phyloP scores from a whole-genome alignment of 2,888 invertebrate genomes.

The Pyralis farinalis region DNA sequence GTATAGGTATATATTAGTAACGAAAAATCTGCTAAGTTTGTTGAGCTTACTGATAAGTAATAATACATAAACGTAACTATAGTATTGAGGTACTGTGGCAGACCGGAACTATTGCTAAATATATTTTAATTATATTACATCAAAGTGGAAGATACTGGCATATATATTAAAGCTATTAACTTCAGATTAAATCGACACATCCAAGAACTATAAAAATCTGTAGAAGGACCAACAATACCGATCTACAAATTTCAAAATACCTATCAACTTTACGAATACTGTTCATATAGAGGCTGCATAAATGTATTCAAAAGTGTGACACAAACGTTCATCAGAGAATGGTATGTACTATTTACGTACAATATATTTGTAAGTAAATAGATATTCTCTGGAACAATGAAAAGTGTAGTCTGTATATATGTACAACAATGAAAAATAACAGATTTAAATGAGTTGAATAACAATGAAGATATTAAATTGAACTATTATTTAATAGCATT shows the following conservation, averaged over 20 bases:
- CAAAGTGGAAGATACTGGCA: slow-evolving; percentile 74
- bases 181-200: slow-evolving; percentile 65
- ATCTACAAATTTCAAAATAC: neutral
- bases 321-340: neutral
- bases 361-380: neutral
- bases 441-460: neutral
- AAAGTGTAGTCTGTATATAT: slow-evolving; percentile 4
- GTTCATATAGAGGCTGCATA: neutral
- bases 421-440: slow-evolving; percentile 16
- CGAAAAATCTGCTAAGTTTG: slow-evolving; percentile 36
- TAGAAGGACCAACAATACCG: slow-evolving; percentile 1
- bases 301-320: neutral
- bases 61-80: slow-evolving; percentile 52
- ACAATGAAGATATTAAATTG: slow-evolving; percentile 3
- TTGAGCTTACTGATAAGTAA: slow-evolving; percentile 33
- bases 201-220: slow-evolving; percentile 7
- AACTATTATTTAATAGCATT: slow-evolving; percentile 6
- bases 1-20: no score
- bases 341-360: neutral
- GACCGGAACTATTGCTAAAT: slow-evolving; percentile 72
- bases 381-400: no score
- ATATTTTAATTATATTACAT: slow-evolving; percentile 47
- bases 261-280: neutral
- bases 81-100: slow-evolving; percentile 75
- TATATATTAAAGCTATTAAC: slow-evolving; percentile 76